A percentile compares a stretch with the other conserved stretches of the same genome.
Conservation (phyloP, 2,797 vertebrate species). For the Trichosurus vulpecula region DNA sequence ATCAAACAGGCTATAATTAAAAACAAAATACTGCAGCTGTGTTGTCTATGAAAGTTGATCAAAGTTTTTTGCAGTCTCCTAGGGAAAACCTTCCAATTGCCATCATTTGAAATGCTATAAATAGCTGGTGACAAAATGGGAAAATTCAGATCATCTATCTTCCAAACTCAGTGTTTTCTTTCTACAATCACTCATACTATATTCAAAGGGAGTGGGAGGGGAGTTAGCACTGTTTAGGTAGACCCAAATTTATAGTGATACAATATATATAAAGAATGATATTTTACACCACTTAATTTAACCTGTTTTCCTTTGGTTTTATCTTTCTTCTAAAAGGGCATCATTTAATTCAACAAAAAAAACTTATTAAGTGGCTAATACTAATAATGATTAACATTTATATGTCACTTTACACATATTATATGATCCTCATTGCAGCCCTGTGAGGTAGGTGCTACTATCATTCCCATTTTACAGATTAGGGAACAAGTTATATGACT, state of each 20-base stretch:
- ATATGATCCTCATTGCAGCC: background rate
- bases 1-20: background rate
- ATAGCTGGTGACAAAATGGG: background rate
- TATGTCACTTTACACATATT: background rate
- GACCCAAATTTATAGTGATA: background rate
- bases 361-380: background rate
- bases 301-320: background rate
- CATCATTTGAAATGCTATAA: background rate
- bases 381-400: background rate
- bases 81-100: background rate
- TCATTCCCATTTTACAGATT: background rate
- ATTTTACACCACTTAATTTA: background rate
- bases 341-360: background rate
- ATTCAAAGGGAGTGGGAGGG: background rate
- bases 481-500: background rate
- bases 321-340: background rate
- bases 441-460: background rate
- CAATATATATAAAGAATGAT: background rate
- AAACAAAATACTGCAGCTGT: background rate
- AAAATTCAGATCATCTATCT: constrained; percentile 9
- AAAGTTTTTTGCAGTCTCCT: background rate
- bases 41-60: background rate
- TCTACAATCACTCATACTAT: background rate
- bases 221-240: background rate
- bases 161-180: background rate